Evolutionary conservation across 1,140 invertebrate species (phyloP), one percentile per base, ranked within the genome.

Genomic region (Cotesia typhae): DNA sequence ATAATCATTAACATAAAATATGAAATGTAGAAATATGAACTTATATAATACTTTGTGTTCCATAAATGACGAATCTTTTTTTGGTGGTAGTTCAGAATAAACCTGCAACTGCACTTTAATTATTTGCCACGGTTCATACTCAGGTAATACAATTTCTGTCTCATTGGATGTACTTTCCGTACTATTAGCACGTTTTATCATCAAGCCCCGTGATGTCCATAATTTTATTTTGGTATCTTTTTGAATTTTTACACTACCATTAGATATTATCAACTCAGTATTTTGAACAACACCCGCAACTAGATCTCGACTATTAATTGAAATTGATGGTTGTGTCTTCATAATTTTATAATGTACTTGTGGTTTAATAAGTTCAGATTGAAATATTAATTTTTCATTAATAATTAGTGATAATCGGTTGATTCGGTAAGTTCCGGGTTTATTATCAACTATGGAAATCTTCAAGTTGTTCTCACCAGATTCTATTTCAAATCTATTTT

Each of bases 391-490:
- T 74, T 88, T 86, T 4, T 84, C 82, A 69, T 90, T 89, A 12
- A 92, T 80, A 10, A 91, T 71, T 20, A 92, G 76, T 4, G 90
- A 90, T 38, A 92, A 77, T 75, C 91, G 90, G 9, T 88, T 89
- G 47, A 92, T 80, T 80, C 88, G 89, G 74, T 89, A 92, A 37
- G 87, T 84, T 4, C 90, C 91, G 47, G 90, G 88, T 75, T 88
- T 85, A 71, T 90, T 88, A 0, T 90, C 85, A 70, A 87, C 86
- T 73, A 89, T 90, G 41, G 87, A 90, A 12, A 96, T 82, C 61
- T 85, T 85, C 38, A 95, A 85, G 2, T 88, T 84, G 83, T 96
- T 96, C 6, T 87, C 67, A n/a, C 95, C 95, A 0, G 95, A 94
- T 74, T 88, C 84, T 52, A 93, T 75, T 12, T 84, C 75, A 28